A percentile compares a stretch with the other conserved stretches of the same genome.
Conservation (phyloP, 2,888 invertebrate species). For the Spatulosminthurus flaviceps region DNA sequence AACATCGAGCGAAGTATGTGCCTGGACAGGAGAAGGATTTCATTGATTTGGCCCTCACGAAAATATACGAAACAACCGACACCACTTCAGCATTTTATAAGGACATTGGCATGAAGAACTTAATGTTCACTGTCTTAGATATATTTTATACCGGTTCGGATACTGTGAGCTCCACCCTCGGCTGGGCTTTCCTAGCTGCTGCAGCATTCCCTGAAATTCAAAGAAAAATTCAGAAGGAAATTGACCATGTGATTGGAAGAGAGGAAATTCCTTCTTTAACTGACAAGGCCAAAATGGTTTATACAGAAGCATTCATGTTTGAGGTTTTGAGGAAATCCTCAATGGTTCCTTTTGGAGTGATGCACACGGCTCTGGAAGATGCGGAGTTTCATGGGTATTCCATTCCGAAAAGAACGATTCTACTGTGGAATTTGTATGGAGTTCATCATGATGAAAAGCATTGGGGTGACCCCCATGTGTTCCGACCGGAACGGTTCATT, state of each 20-base stretch:
- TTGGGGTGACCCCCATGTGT: slow-evolving; percentile 52
- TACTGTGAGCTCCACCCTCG: slow-evolving; percentile 58
- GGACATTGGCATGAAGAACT: slow-evolving; percentile 56
- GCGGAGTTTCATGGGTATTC: slow-evolving; percentile 48
- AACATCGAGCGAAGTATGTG: slow-evolving; percentile 57
- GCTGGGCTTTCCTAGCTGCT: slow-evolving; percentile 58
- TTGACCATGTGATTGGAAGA: slow-evolving; percentile 64
- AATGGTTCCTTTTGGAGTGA: slow-evolving; percentile 59
- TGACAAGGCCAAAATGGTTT: slow-evolving; percentile 51
- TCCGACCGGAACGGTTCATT: slow-evolving; percentile 47
- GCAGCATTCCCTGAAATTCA: slow-evolving; percentile 54
- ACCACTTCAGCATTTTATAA: slow-evolving; percentile 56
- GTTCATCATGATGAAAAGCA: slow-evolving; percentile 57
- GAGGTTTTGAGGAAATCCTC: slow-evolving; percentile 59
- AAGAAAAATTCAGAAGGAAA: slow-evolving; percentile 62
- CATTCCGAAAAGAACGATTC: slow-evolving; percentile 58
- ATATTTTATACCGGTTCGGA: slow-evolving; percentile 61
- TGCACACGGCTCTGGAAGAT: slow-evolving; percentile 59
- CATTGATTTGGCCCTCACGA: slow-evolving; percentile 62
- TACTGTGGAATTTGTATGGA: slow-evolving; percentile 59
- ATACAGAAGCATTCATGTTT: slow-evolving; percentile 56
- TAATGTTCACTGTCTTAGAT: slow-evolving; percentile 58
- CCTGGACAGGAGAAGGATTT: slow-evolving; percentile 60
- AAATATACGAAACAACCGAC: slow-evolving; percentile 57
- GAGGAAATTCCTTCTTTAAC: slow-evolving; percentile 22